Evolutionary conservation across 2,113 vertebrate species (phyloP), one percentile per base, ranked within the genome.

Genomic region (Tachuris rubrigastra): DNA sequence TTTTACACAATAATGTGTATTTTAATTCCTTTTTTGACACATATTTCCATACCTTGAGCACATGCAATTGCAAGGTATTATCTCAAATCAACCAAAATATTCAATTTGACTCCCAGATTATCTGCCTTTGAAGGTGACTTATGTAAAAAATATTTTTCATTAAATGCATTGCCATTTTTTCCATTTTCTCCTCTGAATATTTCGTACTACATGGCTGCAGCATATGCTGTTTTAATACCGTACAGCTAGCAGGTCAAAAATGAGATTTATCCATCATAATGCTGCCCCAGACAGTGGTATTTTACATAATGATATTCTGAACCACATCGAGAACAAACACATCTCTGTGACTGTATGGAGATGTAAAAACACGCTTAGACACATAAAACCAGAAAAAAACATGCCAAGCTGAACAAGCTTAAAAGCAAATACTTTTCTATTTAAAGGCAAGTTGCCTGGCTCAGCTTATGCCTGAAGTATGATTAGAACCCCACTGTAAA

Each of bases 401-500:
- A 68, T 15, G 59, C 49, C 76, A 96, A 92, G 93, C 10, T 77
- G 91, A 98, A 97, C 93, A 95, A 95, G 91, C 92, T 94, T 94
- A 93, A 93, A 95, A 97, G 78, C 44, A 92, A 97, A 92, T 78
- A 93, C 73, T 96, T 97, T 95, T 95, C 91, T 84, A 97, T 97
- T 96, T 96, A 95, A 97, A 98, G 85, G 73, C 71, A 93, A 97
- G 95, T 96, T 96, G 89, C 82, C 78, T 9, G 6, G 85, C 85
- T 97, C 90, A 94, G 93, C 88, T 95, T 88, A 93, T 19, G 23
- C 94, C 41, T 93, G 35, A 24, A 93, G 69, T 89, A 88, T 96
- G 93, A 98, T 97, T 96, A 98, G 97, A 97, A 97, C 65, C 95
- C 97, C 97, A 96, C 95, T 94, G 92, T 95, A 98, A 97, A 97